Evolutionary conservation across 1,140 invertebrate genomes (phyloP).

Genomic region (Solenopsis fugax): DNA sequence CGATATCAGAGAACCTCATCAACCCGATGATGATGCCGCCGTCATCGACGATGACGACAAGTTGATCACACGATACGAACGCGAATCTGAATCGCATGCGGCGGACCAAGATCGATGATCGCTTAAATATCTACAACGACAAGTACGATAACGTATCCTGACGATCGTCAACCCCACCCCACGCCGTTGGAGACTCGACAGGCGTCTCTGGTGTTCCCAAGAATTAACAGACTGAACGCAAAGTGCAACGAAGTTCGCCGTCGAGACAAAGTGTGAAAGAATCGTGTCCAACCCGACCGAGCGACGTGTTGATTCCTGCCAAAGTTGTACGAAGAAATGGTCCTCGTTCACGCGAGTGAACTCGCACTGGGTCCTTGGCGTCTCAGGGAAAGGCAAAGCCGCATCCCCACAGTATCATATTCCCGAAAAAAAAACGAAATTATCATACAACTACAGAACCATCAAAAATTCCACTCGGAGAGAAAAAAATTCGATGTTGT

Average conservation of each 20-base stretch:
- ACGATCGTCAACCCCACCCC: not conserved
- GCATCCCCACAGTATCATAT: too few species aligned
- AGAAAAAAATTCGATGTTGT: not conserved
- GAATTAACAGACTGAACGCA: slow-evolving; percentile 4
- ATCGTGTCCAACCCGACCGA: slow-evolving; percentile 22
- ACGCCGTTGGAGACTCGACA: not conserved
- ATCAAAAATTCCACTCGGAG: not conserved
- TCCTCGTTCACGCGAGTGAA: not conserved
- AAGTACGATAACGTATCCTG: slow-evolving; percentile 1
- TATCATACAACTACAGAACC: not conserved
- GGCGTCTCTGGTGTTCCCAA: slow-evolving; percentile 1
- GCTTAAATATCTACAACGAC: slow-evolving; percentile 17
- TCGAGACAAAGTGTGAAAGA: not conserved
- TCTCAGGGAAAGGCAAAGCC: slow-evolving; percentile 2
- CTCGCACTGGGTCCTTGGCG: not conserved
- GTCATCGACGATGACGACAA: slow-evolving; percentile 44
- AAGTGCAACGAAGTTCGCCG: slow-evolving; percentile 23
- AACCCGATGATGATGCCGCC: slow-evolving; percentile 22
- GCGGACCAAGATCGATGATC: slow-evolving; percentile 30
- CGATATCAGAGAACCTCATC: slow-evolving; percentile 59
- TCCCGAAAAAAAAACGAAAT: not conserved
- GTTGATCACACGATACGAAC: slow-evolving; percentile 62
- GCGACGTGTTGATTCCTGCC: slow-evolving; percentile 62
- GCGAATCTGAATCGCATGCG: slow-evolving; percentile 17
- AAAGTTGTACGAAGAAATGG: slow-evolving; percentile 49